Base-by-base conservation (phyloP, 2,888 invertebrate species). In the Clitarchus hookeri region DNA sequence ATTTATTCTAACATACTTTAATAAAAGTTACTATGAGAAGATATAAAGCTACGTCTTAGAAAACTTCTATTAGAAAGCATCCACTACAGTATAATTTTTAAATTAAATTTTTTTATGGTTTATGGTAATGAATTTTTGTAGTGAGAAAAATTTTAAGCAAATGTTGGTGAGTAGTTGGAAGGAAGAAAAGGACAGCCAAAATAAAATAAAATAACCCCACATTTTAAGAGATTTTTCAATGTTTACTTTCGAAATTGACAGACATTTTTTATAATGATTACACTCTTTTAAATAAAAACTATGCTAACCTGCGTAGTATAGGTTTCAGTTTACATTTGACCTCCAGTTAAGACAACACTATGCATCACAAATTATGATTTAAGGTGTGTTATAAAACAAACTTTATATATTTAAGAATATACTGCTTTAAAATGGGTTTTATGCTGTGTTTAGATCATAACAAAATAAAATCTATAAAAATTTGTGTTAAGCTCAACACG, bases 241-340 rank as follows among this genome's bases (percentile, higher is more conserved):
- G 65, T 65, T 65, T 65, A 65, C 65, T 65, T 65, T 65, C 65
- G 65, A 65, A 65, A 65, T 65, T 65, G 65, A 65, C 65, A 65
- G n/a, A 65, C 65, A 65, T 65, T 16, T n/a, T 2, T 65, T 65
- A 65, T 65, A 65, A 65, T 65, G 65, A 65, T 65, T 65, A 65
- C 65, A 65, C 16, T n/a, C 19, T n/a, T 65, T 65, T 65, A 65
- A 65, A 65, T 65, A 65, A 65, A 23, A 16, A 65, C 65, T 65
- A 65, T 65, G 65, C 65, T 65, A 65, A n/a, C 8, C 65, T 65
- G 65, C 65, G 65, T 16, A 23, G 16, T 65, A 65, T 65, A 65
- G 4, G 19, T 65, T 65, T 65, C 65, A 65, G 19, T 65, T 65
- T 65, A 65, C 65, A 65, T 65, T 65, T 65, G 16, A 65, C 65